These are phyloP conservation scores for Schizopygopsis malacanthus DNA, from an alignment of 2,797 vertebrate species.

Conservation along the genomic window DNA sequence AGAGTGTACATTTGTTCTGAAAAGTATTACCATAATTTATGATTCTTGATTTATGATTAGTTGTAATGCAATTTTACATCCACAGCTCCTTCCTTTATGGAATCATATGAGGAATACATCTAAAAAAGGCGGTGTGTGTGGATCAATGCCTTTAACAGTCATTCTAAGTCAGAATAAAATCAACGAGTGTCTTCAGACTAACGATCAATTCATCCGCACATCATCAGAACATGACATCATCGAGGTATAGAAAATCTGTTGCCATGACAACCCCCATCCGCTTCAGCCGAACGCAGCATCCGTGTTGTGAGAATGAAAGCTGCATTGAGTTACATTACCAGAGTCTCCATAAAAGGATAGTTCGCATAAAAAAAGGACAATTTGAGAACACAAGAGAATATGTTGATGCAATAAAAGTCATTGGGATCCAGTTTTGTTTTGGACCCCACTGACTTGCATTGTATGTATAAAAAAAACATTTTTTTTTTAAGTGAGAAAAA, in stretches of 20 bases:
- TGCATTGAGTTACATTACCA: neutral
- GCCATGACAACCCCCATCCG: slow-evolving; percentile 23
- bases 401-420: neutral
- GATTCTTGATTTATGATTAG: neutral
- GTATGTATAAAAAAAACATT: neutral
- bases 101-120: neutral
- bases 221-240: slow-evolving; percentile 41
- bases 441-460: neutral
- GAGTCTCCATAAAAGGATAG: neutral
- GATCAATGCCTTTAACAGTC: neutral
- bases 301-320: slow-evolving; percentile 5
- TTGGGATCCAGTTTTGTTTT: neutral
- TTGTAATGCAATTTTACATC: neutral
- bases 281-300: neutral
- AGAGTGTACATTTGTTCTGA: neutral
- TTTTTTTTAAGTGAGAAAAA: neutral
- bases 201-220: slow-evolving; percentile 4
- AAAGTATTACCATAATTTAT: neutral
- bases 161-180: neutral
- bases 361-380: neutral
- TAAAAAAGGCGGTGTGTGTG: neutral
- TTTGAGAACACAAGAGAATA: neutral
- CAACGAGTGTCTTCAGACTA: neutral
- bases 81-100: neutral
- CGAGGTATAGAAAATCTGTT: slow-evolving; percentile 14